These are phyloP conservation scores for Caenorhabditis sulstoni DNA, from an alignment of 2,888 invertebrate species.

Conservation along the genomic window DNA sequence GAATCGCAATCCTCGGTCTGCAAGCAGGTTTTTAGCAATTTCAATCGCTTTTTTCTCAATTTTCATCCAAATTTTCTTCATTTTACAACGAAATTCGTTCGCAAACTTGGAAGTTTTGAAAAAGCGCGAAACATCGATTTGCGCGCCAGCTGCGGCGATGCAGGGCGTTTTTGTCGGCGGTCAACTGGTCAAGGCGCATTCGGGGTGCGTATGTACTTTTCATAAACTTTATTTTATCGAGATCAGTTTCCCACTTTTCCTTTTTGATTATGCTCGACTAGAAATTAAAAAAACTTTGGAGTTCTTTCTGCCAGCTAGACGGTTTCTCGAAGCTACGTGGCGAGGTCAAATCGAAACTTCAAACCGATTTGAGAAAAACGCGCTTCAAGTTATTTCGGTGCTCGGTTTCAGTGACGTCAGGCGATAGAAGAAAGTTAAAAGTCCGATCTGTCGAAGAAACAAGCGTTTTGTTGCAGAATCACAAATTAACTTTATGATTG, in stretches of 20 bases:
- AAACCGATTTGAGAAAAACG: no score
- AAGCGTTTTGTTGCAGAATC: neutral
- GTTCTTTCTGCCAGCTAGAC: no score
- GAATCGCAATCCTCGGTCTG: neutral
- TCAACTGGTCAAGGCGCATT: constrained; percentile 60
- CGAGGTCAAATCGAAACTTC: no score
- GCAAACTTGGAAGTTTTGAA: neutral
- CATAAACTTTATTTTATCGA: constrained; percentile 9
- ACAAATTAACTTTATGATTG: constrained; percentile 4
- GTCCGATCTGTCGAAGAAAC: neutral
- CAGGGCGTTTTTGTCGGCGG: constrained; percentile 26
- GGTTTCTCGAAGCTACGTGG: no score
- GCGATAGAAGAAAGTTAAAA: no score
- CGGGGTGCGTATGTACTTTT: constrained; percentile 44
- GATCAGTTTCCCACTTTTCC: no score
- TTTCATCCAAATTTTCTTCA: neutral
- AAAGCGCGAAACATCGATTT: neutral
- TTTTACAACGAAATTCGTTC: neutral
- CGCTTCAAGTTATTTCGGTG: no score
- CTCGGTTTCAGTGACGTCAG: no score
- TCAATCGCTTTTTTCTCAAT: neutral
- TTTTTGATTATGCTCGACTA: no score
- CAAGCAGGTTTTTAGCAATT: neutral
- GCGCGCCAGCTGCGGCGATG: constrained; percentile 8
- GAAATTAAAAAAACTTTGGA: no score